These are phyloP conservation scores for Sciurus vulgaris DNA, from an alignment of 2,797 vertebrate genomes.

Conservation along the genomic window DNA sequence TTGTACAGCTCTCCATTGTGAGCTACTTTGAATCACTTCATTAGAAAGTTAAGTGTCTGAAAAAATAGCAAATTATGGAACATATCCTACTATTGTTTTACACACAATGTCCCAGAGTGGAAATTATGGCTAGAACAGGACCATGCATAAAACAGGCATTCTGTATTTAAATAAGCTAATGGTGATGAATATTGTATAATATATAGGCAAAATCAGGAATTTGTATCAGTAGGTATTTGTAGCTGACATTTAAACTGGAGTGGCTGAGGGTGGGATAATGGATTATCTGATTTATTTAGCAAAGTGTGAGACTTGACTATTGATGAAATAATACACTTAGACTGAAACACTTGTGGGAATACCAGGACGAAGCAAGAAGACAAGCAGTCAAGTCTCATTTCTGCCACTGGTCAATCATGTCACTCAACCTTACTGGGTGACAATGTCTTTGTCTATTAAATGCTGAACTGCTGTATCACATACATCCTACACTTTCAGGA, in stretches of 20 bases:
- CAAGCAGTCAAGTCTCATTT: neutral
- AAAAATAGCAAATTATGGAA: conserved; percentile 64
- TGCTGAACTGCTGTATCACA: neutral
- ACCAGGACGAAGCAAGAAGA: neutral
- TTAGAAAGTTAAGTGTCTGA: conserved; percentile 71
- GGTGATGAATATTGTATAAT: conserved; percentile 36
- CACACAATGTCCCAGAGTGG: conserved; percentile 10
- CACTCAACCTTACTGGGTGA: neutral
- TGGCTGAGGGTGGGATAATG: neutral
- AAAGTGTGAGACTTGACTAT: neutral
- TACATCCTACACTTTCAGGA: neutral
- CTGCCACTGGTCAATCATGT: neutral
- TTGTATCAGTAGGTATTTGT: neutral
- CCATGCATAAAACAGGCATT: conserved; percentile 40
- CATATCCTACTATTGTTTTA: conserved; percentile 43
- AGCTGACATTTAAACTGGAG: conserved; percentile 45
- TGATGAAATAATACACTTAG: neutral
- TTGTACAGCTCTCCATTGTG: conserved; percentile 11
- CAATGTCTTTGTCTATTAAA: neutral
- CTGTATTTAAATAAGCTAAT: conserved; percentile 30
- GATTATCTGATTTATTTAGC: conserved; percentile 35
- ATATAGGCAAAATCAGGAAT: conserved; percentile 5
- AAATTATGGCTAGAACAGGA: conserved; percentile 48
- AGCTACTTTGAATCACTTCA: conserved; percentile 66
- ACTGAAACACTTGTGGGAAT: neutral